phyloP scores from a whole-genome alignment of 2,888 invertebrate species.

The Coremacera marginata region DNA sequence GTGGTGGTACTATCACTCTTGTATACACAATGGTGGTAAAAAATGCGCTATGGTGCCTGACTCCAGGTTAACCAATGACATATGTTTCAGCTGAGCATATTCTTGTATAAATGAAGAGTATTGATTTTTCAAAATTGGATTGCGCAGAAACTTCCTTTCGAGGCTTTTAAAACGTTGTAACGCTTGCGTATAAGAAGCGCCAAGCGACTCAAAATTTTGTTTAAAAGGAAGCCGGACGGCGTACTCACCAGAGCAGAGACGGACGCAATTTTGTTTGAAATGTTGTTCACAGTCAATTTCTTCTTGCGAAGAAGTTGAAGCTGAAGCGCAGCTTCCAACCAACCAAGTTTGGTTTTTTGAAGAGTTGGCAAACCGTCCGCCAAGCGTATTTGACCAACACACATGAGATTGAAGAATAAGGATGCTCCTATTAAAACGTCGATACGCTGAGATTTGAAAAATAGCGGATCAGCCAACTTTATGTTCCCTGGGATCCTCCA shows the following conservation, averaged over 20 bases:
- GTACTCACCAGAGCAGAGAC: slow-evolving; percentile 38
- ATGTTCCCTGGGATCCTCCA: slow-evolving; percentile 45
- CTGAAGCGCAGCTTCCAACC: slow-evolving; percentile 23
- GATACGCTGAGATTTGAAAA: slow-evolving; percentile 41
- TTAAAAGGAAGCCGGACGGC: too few relatives aligned
- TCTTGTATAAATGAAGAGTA: slow-evolving; percentile 37
- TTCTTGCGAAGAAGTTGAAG: not conserved
- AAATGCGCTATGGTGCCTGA: slow-evolving; percentile 13
- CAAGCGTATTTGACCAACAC: slow-evolving; percentile 45
- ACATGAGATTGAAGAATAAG: slow-evolving; percentile 46
- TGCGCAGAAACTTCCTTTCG: too few relatives aligned
- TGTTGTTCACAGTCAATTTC: slow-evolving; percentile 35
- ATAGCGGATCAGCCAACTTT: slow-evolving; percentile 44
- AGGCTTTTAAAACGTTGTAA: too few relatives aligned
- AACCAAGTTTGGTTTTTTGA: slow-evolving; percentile 43
- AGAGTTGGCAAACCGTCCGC: slow-evolving; percentile 36
- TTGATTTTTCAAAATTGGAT: slow-evolving; percentile 31
- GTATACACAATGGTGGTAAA: slow-evolving; percentile 29
- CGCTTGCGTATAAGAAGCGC: too few relatives aligned
- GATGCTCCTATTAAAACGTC: slow-evolving; percentile 45
- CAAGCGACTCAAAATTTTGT: too few relatives aligned
- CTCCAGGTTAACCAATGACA: slow-evolving; percentile 16
- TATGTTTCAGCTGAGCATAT: slow-evolving; percentile 18
- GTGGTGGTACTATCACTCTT: slow-evolving; percentile 29
- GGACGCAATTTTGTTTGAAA: slow-evolving; percentile 33